Evolutionary conservation across 1,140 invertebrate genomes (phyloP).

Genomic region (Eumaeus atala): DNA sequence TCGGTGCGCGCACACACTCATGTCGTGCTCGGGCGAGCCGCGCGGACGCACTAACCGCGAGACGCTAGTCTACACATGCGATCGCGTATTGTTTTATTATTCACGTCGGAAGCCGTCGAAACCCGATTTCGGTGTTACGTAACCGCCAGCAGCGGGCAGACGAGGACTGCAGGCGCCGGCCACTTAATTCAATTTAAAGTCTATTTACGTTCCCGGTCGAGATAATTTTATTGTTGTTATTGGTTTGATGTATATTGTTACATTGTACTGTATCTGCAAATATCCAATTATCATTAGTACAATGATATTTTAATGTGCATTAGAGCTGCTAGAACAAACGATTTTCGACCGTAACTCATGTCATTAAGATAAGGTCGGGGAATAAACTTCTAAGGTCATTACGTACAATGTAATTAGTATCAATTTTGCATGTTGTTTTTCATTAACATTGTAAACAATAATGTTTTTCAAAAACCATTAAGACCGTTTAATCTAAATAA

Average conservation of each 20-base stretch:
- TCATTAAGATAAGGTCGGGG: too few species aligned
- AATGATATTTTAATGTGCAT: neutral
- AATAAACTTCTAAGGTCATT: too few species aligned
- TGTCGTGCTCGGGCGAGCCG: slow-evolving; percentile 41
- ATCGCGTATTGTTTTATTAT: slow-evolving; percentile 25
- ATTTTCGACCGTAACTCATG: neutral
- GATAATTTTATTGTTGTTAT: neutral
- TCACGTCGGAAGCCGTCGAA: slow-evolving; percentile 27
- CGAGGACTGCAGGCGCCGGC: slow-evolving; percentile 26
- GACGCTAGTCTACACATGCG: slow-evolving; percentile 11
- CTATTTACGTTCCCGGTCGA: slow-evolving; percentile 21
- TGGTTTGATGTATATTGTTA: neutral
- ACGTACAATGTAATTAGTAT: too few species aligned
- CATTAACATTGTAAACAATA: too few species aligned
- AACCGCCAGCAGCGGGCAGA: slow-evolving; percentile 17
- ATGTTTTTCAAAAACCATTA: too few species aligned
- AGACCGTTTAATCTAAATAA: too few species aligned
- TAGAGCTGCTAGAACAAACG: neutral
- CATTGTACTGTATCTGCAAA: neutral
- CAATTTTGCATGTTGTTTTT: too few species aligned
- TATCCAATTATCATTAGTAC: neutral
- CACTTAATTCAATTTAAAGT: slow-evolving; percentile 30
- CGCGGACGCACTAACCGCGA: slow-evolving; percentile 33
- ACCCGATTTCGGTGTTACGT: slow-evolving; percentile 16
- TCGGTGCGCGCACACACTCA: slow-evolving; percentile 29